These are phyloP conservation scores for Salvelinus sp. DNA, from an alignment of 2,113 vertebrate species.

Conservation along the genomic window DNA sequence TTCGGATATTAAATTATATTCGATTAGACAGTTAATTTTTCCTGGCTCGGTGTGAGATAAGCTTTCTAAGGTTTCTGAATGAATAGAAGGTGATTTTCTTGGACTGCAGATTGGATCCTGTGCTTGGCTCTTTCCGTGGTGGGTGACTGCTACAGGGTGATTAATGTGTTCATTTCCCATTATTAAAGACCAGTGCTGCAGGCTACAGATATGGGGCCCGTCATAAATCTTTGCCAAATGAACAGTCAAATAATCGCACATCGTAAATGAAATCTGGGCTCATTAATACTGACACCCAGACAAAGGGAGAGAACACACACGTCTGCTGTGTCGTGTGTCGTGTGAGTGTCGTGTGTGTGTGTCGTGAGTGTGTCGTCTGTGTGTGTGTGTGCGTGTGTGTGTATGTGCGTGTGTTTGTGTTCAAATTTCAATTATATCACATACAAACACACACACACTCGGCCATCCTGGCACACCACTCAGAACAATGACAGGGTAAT, in stretches of 20 bases:
- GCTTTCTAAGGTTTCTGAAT: constrained; percentile 51
- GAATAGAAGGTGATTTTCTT: constrained; percentile 43
- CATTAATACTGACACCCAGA: constrained; percentile 91
- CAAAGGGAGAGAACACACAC: constrained; percentile 35
- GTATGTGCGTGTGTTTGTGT: neutral
- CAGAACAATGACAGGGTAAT: constrained; percentile 47
- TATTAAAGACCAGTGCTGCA: constrained; percentile 97
- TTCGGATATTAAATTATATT: constrained; percentile 49
- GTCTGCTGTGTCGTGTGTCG: neutral
- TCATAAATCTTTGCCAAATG: constrained; percentile 98
- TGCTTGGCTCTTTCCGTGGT: constrained; percentile 80
- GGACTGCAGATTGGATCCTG: neutral
- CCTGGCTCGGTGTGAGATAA: constrained; percentile 46
- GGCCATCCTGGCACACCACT: constrained; percentile 38
- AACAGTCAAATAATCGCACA: constrained; percentile 98
- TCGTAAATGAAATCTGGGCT: constrained; percentile 98
- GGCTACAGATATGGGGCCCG: constrained; percentile 93
- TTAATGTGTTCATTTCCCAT: constrained; percentile 98
- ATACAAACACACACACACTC: constrained; percentile 35
- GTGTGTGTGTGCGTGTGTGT: too few relatives aligned
- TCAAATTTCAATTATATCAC: constrained; percentile 13
- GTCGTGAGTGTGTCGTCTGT: too few relatives aligned
- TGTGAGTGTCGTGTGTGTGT: neutral
- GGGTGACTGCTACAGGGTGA: constrained; percentile 92
- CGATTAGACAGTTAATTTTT: constrained; percentile 48